Conservation (phyloP, 1,140 invertebrate species). For the Sipha flava region DNA sequence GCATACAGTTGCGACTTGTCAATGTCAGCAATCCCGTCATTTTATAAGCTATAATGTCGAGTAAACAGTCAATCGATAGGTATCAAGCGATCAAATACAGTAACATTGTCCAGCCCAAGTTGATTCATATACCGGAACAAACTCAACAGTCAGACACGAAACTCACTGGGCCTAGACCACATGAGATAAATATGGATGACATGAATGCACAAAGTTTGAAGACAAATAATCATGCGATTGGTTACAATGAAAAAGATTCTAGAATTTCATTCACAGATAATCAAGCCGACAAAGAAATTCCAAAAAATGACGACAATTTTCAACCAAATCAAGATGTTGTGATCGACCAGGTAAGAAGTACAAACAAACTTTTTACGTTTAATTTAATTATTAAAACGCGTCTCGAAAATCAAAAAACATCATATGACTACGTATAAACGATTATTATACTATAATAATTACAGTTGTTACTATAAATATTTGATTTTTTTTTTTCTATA, state of each 20-base stretch:
- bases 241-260: neutral
- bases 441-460: too few relatives aligned
- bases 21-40: too few relatives aligned
- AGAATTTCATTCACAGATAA: neutral
- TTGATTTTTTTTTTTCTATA: too few relatives aligned
- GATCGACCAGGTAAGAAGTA: neutral
- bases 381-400: too few relatives aligned
- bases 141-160: neutral
- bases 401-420: too few relatives aligned
- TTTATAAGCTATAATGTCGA: too few relatives aligned
- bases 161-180: too few relatives aligned
- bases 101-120: neutral
- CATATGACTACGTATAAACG: too few relatives aligned
- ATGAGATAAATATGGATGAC: neutral
- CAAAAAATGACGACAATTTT: neutral
- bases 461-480: too few relatives aligned
- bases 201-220: neutral
- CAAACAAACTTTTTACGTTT: too few relatives aligned
- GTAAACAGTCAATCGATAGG: too few relatives aligned
- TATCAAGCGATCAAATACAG: neutral
- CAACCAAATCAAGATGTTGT: neutral
- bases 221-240: neutral
- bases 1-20: too few relatives aligned
- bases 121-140: neutral
- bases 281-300: neutral